Percentiles rank a stretch among this genome's conserved stretches.
Conservation (phyloP, 2,888 invertebrate species). For the Trichopoda pennipes region DNA sequence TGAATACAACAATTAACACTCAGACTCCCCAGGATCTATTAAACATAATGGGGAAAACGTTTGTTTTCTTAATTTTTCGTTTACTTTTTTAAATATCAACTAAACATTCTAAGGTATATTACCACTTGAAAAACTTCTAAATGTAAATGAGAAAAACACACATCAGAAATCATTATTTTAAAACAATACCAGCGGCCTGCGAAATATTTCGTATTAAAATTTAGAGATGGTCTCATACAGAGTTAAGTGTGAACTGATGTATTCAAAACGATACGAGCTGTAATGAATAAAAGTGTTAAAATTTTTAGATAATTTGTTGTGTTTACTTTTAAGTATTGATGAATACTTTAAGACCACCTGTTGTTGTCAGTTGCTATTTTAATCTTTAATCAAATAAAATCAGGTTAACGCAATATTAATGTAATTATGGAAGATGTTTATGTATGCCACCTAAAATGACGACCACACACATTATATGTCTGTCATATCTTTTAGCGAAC, state of each 20-base stretch:
- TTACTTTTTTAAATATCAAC: background rate
- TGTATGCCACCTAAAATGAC: constrained; percentile 45
- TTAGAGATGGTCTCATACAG: constrained; percentile 47
- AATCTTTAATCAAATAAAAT: constrained; percentile 23
- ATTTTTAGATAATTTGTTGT: background rate
- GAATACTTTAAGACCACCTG: constrained; percentile 15
- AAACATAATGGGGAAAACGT: no score
- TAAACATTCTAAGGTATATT: constrained; percentile 12
- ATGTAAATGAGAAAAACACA: constrained; percentile 13
- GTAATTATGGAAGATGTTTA: constrained; percentile 37
- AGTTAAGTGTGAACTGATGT: constrained; percentile 61
- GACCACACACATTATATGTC: constrained; percentile 44
- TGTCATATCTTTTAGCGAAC: no score
- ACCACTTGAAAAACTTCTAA: constrained; percentile 11
- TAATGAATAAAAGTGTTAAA: background rate
- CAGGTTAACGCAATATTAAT: constrained; percentile 38
- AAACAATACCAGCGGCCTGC: background rate
- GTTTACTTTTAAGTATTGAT: background rate
- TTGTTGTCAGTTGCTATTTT: constrained; percentile 41
- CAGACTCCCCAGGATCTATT: constrained; percentile 2
- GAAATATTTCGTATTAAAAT: background rate
- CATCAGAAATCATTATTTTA: constrained; percentile 1
- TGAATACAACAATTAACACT: constrained; percentile 34
- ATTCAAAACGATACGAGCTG: constrained; percentile 6
- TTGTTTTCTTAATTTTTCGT: no score